Evolutionary conservation across 2,888 invertebrate species (phyloP).

Genomic region (Drosophila algonquin): DNA sequence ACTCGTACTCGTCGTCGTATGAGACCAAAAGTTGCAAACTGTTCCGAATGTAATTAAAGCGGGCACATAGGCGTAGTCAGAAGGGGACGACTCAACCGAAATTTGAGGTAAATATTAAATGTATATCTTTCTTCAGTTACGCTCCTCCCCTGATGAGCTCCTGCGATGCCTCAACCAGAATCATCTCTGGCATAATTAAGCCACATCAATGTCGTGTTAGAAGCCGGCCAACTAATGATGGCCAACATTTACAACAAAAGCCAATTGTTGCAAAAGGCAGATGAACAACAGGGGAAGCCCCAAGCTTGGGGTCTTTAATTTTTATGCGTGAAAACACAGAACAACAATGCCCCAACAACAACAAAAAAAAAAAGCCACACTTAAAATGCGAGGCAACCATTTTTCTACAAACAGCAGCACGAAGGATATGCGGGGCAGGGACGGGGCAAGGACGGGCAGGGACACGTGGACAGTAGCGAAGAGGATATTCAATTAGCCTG

Average conservation of each 20-base stretch:
- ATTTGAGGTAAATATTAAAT: neutral
- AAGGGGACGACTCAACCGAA: neutral
- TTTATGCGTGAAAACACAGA: conserved; percentile 79
- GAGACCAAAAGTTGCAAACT: conserved; percentile 38
- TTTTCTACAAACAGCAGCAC: conserved; percentile 58
- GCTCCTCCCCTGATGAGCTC: conserved; percentile 3
- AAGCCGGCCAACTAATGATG: conserved; percentile 83
- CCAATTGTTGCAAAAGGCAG: conserved; percentile 71
- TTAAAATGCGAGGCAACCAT: conserved; percentile 79
- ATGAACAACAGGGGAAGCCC: conserved; percentile 3
- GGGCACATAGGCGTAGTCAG: conserved; percentile 11
- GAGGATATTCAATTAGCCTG: conserved; percentile 76
- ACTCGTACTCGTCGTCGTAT: conserved; percentile 3
- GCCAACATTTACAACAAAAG: conserved; percentile 76
- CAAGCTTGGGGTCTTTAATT: conserved; percentile 71
- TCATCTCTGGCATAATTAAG: conserved; percentile 80
- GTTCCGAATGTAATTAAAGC: conserved; percentile 61
- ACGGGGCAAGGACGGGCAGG: conserved; percentile 54
- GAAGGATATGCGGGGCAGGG: conserved; percentile 16
- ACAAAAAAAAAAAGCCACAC: conserved; percentile 49
- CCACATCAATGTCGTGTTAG: conserved; percentile 82
- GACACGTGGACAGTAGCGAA: conserved; percentile 59
- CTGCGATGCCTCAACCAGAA: conserved; percentile 16
- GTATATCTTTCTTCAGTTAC: neutral
- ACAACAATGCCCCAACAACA: conserved; percentile 45